These are phyloP conservation scores for Lasioglossum figueresi DNA, from an alignment of 2,888 invertebrate species.

Conservation along the genomic window DNA sequence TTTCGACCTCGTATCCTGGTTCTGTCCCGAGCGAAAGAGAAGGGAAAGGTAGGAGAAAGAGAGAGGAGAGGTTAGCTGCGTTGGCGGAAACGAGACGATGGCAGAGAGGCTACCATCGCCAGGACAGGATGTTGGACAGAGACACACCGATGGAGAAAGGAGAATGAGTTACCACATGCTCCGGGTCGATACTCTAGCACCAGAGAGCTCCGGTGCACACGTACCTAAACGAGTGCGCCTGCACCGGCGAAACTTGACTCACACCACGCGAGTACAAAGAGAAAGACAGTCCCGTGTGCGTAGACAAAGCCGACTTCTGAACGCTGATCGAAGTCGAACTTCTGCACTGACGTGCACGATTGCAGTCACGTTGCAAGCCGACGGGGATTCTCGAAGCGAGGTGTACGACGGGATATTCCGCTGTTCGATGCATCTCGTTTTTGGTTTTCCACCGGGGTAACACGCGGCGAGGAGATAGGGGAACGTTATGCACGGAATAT, in stretches of 20 bases:
- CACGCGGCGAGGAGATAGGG: no score
- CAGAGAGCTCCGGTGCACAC: slow-evolving; percentile 61
- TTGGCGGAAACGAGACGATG: slow-evolving; percentile 46
- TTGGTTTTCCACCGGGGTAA: no score
- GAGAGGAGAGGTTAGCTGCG: slow-evolving; percentile 22
- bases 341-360: slow-evolving; percentile 25
- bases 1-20: slow-evolving; percentile 45
- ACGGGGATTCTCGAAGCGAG: not conserved
- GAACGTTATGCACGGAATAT: no score
- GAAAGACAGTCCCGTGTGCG: slow-evolving; percentile 7
- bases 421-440: no score
- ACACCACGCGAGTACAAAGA: slow-evolving; percentile 38
- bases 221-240: slow-evolving; percentile 58
- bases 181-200: slow-evolving; percentile 81
- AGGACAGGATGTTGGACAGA: slow-evolving; percentile 36
- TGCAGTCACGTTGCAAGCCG: not conserved
- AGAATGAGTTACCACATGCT: slow-evolving; percentile 63
- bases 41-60: not conserved
- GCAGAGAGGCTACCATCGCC: slow-evolving; percentile 26
- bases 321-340: slow-evolving; percentile 62
- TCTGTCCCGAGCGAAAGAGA: slow-evolving; percentile 6
- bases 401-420: no score
- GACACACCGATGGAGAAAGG: slow-evolving; percentile 59
- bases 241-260: slow-evolving; percentile 67
- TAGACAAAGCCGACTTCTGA: slow-evolving; percentile 47